phyloP scores from a whole-genome alignment of 1,140 invertebrate genomes.

The Colletes gigas region DNA sequence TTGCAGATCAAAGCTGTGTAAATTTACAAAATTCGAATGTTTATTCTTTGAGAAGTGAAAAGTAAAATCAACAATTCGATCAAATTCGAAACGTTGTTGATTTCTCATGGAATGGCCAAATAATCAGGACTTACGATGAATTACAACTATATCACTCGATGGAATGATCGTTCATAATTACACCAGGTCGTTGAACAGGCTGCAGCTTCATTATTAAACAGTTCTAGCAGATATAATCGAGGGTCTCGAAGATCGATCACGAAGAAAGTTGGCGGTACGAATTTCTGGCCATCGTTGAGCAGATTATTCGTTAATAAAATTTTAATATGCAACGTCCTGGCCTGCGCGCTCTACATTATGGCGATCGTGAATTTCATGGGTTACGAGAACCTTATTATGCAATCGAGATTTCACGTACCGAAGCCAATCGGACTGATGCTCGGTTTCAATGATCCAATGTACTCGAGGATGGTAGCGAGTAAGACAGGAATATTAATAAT shows the following conservation, averaged over 20 bases:
- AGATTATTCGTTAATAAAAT: conserved; percentile 84
- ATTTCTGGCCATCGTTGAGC: conserved; percentile 82
- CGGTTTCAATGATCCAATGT: conserved; percentile 82
- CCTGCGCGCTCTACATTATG: conserved; percentile 82
- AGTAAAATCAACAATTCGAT: too few species aligned
- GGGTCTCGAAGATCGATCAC: conserved; percentile 42
- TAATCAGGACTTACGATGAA: not conserved
- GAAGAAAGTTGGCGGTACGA: conserved; percentile 69
- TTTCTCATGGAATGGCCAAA: too few species aligned
- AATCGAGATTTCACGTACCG: conserved; percentile 83
- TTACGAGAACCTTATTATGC: conserved; percentile 83
- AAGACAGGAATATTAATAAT: conserved; percentile 19
- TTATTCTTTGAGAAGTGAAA: too few species aligned
- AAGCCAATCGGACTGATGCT: conserved; percentile 79
- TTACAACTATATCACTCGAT: not conserved
- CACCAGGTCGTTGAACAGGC: conserved; percentile 82
- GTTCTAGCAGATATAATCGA: conserved; percentile 44
- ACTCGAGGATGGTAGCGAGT: conserved; percentile 80
- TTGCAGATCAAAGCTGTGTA: too few species aligned
- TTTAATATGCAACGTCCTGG: conserved; percentile 83
- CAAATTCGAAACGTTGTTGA: too few species aligned
- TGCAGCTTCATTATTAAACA: conserved; percentile 78
- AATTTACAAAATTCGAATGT: too few species aligned
- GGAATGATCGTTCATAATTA: conserved; percentile 10
- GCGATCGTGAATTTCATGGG: conserved; percentile 82